These are phyloP conservation scores for Drosophila leonis DNA, from an alignment of 2,888 invertebrate genomes.

Conservation along the genomic window DNA sequence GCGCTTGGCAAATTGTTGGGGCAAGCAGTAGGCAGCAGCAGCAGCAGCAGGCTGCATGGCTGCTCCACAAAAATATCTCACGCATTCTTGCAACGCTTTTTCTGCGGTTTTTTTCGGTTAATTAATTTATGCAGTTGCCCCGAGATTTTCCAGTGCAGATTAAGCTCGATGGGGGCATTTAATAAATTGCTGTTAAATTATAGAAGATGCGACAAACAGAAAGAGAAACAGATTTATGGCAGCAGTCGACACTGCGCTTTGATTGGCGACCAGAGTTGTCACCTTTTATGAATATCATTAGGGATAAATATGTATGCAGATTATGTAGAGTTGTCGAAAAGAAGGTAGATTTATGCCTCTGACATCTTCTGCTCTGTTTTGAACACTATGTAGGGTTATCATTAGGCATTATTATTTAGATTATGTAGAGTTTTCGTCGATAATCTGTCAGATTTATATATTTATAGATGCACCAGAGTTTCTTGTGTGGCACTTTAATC, in stretches of 20 bases:
- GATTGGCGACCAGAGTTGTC: constrained; percentile 8
- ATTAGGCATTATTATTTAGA: not conserved
- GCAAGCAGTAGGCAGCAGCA: constrained; percentile 8
- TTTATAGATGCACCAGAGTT: not conserved
- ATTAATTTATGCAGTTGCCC: constrained; percentile 77
- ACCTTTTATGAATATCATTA: not conserved
- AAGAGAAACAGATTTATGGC: constrained; percentile 38
- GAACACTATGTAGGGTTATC: not conserved
- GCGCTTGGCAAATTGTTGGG: constrained; percentile 57
- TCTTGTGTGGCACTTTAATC: not conserved
- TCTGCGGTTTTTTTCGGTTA: constrained; percentile 38
- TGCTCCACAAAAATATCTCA: constrained; percentile 61
- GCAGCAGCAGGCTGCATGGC: constrained; percentile 1
- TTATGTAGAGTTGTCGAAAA: not conserved
- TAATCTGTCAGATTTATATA: not conserved
- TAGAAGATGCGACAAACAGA: constrained; percentile 37
- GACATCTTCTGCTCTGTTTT: not conserved
- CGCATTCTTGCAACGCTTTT: constrained; percentile 56
- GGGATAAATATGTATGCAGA: not conserved
- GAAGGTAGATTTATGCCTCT: not conserved
- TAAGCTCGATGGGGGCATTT: constrained; percentile 65
- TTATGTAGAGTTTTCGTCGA: not conserved
- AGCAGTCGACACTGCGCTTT: constrained; percentile 6
- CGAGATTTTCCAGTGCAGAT: constrained; percentile 71
- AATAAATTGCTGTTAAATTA: constrained; percentile 75